A percentile compares a stretch with the other conserved stretches of the same genome.
Conservation (phyloP, 2,888 invertebrate genomes). For the Sphecodes monilicornis region DNA sequence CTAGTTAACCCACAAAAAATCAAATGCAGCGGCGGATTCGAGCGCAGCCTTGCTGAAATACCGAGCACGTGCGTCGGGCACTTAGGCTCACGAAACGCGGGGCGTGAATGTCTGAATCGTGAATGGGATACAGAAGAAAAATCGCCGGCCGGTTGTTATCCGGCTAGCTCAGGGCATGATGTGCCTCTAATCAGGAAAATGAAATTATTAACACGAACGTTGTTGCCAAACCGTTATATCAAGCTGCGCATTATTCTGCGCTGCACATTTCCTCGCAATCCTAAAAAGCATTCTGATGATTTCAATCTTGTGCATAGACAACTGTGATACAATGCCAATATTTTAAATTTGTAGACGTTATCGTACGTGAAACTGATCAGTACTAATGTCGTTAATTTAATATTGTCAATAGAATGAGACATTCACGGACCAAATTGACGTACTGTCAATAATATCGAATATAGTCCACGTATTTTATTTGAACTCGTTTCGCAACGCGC, state of each 20-base stretch:
- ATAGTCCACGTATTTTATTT: background rate
- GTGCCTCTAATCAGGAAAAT: constrained; percentile 29
- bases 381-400: too few species aligned
- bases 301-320: too few species aligned
- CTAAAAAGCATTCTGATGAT: background rate
- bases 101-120: constrained; percentile 18
- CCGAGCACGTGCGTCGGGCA: constrained; percentile 51
- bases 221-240: too few species aligned
- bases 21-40: constrained; percentile 49
- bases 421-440: background rate
- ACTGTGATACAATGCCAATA: too few species aligned
- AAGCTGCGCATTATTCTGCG: too few species aligned
- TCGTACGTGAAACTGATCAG: background rate
- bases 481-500: background rate
- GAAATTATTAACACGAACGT: background rate
- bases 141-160: constrained; percentile 13
- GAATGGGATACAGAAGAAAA: constrained; percentile 42
- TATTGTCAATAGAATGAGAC: too few species aligned
- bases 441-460: background rate
- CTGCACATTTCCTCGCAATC: background rate
- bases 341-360: background rate
- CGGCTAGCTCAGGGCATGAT: background rate
- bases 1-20: constrained; percentile 77
- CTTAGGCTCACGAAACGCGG: background rate
- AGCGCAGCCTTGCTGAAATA: constrained; percentile 63